Evolutionary conservation across 1,140 invertebrate genomes (phyloP), one percentile per base, ranked within the genome.

Genomic region (Bombus pascuorum): DNA sequence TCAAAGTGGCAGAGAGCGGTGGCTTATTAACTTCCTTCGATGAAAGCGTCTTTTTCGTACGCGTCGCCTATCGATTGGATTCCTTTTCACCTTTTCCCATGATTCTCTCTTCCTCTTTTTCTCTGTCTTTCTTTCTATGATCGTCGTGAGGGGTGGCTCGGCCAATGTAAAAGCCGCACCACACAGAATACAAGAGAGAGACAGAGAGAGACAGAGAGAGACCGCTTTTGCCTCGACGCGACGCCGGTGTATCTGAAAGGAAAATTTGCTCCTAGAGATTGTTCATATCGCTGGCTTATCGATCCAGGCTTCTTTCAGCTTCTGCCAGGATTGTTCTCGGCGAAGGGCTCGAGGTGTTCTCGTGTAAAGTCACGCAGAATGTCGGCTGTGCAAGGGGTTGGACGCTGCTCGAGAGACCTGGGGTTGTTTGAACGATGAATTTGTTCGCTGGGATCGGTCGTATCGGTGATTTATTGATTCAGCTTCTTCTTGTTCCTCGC

Each of bases 11-110:
- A 72, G 22, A 42, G 37, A 42, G 59, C 25, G 68, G 53, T 57
- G 75, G 86, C 88, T 88, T 89, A 89, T 86, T 89, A 89, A 89
- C 75, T 89, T 81, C 66, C 65, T 85, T 80, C 83, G 76, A 85
- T 72, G 83, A 65, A 72, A 80, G 76, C 74, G 53, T 85, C 76
- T 89, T 89, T 77, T 66, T 75, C 77, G 59, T 77, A 57, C 42
- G 25, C 59, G 34, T 42, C 34, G n/a, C 32, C 62, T 65, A 47
- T 79, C 62, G 78, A 86, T 70, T 77, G 42, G 68, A 72, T 85
- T 80, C 68, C 68, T 85, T 80, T 85, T 85, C 83, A 85, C 83
- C 83, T 85, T 80, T 47, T 44, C 15, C 68, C 39, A 15, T 39
- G 39, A 18, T 53, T 34, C 68, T 37, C 42, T 57, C 13, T 68